Evolutionary conservation across 2,888 invertebrate species (phyloP).

Genomic region (Diarsia brunnea): DNA sequence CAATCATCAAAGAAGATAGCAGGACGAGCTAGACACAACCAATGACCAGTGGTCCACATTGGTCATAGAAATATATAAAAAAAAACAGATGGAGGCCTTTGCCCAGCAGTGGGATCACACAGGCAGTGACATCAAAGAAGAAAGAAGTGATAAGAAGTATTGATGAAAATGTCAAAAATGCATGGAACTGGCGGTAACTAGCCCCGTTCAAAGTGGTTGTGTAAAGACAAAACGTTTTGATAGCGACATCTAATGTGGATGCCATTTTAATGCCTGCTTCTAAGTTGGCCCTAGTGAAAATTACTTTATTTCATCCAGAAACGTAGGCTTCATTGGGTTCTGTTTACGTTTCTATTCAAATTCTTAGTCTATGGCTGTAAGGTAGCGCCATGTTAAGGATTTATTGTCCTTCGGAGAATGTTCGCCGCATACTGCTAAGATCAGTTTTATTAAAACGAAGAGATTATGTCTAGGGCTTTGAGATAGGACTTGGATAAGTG

Average conservation of each 20-base stretch:
- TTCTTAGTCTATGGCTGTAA: slow-evolving; percentile 40
- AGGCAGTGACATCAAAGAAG: too few species aligned
- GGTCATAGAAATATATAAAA: too few species aligned
- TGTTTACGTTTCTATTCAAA: background rate
- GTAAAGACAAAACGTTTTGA: background rate
- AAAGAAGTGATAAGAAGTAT: too few species aligned
- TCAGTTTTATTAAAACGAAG: slow-evolving; percentile 51
- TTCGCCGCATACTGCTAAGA: slow-evolving; percentile 41
- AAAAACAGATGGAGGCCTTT: too few species aligned
- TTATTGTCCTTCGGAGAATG: slow-evolving; percentile 70
- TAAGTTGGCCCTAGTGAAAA: background rate
- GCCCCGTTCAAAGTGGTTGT: background rate
- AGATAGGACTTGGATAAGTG: slow-evolving; percentile 24
- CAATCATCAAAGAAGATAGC: too few species aligned
- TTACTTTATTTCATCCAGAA: background rate
- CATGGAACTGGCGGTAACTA: background rate
- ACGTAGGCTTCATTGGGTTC: background rate
- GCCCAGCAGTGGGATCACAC: too few species aligned
- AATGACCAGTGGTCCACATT: too few species aligned
- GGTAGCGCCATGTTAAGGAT: slow-evolving; percentile 69
- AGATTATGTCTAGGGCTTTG: slow-evolving; percentile 39
- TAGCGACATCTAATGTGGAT: background rate
- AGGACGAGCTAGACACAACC: too few species aligned
- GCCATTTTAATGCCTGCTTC: background rate
- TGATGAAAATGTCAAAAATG: background rate